phyloP scores from a whole-genome alignment of 2,888 invertebrate genomes.

The Leptopilina syphax region DNA sequence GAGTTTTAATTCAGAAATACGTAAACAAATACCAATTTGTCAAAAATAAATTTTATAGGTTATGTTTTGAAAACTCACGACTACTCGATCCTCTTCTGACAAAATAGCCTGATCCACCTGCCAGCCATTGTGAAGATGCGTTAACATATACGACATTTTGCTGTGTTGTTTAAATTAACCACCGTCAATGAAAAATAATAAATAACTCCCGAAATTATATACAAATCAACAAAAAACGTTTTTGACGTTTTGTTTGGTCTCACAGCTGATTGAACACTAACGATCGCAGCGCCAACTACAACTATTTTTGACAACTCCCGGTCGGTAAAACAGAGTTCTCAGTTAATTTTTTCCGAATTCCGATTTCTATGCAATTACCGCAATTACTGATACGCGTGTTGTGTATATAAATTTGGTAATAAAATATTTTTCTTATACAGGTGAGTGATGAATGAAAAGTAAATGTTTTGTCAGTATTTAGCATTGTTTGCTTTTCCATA shows the following conservation, averaged over 20 bases:
- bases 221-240: not conserved
- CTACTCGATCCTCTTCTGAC: slow-evolving; percentile 98
- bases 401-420: too few relatives aligned
- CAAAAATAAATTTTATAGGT: slow-evolving; percentile 17
- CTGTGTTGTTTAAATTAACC: slow-evolving; percentile 43
- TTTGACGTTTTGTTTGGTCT: not conserved
- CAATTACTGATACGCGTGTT: too few relatives aligned
- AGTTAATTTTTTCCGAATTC: not conserved
- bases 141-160: slow-evolving; percentile 99
- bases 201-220: not conserved
- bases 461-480: too few relatives aligned
- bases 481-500: too few relatives aligned
- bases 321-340: not conserved
- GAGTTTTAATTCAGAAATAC: not conserved
- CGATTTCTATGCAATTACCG: too few relatives aligned
- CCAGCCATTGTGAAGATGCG: slow-evolving; percentile 99
- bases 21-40: too few relatives aligned
- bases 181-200: not conserved
- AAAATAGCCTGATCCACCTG: slow-evolving; percentile 99
- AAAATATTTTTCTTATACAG: too few relatives aligned
- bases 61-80: slow-evolving; percentile 80
- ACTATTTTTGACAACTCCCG: not conserved
- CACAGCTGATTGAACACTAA: not conserved
- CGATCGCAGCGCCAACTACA: not conserved
- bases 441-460: too few relatives aligned